phyloP scores from a whole-genome alignment of 2,888 invertebrate species.

The Andrena praecox region DNA sequence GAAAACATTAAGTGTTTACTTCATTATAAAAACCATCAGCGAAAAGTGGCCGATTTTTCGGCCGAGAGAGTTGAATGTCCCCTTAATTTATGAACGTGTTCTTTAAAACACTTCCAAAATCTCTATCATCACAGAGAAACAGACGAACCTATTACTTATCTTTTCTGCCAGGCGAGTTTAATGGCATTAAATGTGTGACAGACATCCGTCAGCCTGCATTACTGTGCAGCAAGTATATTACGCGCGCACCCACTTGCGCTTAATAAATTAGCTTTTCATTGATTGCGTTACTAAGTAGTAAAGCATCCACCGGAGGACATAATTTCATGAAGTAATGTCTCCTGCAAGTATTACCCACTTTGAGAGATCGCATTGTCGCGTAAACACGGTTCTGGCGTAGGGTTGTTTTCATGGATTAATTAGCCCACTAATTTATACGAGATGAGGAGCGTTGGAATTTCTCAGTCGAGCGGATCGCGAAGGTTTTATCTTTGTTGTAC shows the following conservation, averaged over 20 bases:
- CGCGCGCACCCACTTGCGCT: background rate
- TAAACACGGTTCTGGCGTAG: background rate
- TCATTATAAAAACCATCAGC: too few species aligned
- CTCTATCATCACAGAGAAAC: too few species aligned
- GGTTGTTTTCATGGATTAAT: slow-evolving; percentile 8
- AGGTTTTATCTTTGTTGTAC: slow-evolving; percentile 33
- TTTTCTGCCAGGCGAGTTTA: too few species aligned
- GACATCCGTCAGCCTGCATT: background rate
- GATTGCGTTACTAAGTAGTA: background rate
- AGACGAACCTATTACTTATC: too few species aligned
- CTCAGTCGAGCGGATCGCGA: background rate
- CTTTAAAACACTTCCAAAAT: too few species aligned
- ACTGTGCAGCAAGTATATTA: background rate
- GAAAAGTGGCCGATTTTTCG: too few species aligned
- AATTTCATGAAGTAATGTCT: background rate
- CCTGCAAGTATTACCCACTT: background rate
- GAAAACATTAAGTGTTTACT: too few species aligned
- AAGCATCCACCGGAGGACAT: background rate
- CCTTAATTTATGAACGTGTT: too few species aligned
- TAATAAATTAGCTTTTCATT: background rate
- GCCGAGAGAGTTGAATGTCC: too few species aligned
- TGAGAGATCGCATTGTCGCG: background rate
- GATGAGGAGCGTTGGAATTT: slow-evolving; percentile 18
- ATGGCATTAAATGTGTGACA: background rate
- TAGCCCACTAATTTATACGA: slow-evolving; percentile 18